Base-by-base conservation (phyloP, 2,113 vertebrate species). In the Gobius niger region DNA sequence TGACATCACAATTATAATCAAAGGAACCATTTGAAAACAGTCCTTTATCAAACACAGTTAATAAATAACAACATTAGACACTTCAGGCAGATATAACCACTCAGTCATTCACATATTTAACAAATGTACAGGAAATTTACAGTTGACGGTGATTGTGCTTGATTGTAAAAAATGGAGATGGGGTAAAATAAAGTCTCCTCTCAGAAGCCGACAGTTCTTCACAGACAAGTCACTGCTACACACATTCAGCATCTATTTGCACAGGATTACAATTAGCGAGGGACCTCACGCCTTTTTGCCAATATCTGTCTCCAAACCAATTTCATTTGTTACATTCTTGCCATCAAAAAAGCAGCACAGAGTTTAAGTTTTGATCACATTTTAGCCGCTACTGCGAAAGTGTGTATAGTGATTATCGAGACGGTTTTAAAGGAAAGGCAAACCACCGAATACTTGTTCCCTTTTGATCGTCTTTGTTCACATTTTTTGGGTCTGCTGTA, bases 111-210 rank as follows among this genome's bases (percentile, higher is more conserved):
- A 63, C 51, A 81, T 77, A 69, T 66, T 65, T 65, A 34, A 51
- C 63, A 51, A 85, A 85, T 90, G 77, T 83, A 87, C 85, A 91
- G 47, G 47, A 66, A 68, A 65, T 75, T 80, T 82, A 83, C 77
- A 82, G 16, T 65, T 53, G 52, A 86, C 82, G 52, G 72, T 68
- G 73, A 68, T 84, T 89, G 84, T 85, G 86, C 87, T 86, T 83
- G 54, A 79, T 61, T 73, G 49, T 56, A 68, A 86, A 62, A 50
- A 69, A 53, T 70, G 71, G 57, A 47, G 70, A 67, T 65, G 14
- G 76, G 46, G 62, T 57, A 15, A 42, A 11, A 60, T 1, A 62
- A 41, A 62, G 34, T 10, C 41, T 0, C 24, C 67, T 69, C 57
- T 51, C 9, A 80, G n/a, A 61, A 16, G 50, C 56, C 5, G 65